phyloP scores from a whole-genome alignment of 2,888 invertebrate species.

The Trachelus troglodyta region DNA sequence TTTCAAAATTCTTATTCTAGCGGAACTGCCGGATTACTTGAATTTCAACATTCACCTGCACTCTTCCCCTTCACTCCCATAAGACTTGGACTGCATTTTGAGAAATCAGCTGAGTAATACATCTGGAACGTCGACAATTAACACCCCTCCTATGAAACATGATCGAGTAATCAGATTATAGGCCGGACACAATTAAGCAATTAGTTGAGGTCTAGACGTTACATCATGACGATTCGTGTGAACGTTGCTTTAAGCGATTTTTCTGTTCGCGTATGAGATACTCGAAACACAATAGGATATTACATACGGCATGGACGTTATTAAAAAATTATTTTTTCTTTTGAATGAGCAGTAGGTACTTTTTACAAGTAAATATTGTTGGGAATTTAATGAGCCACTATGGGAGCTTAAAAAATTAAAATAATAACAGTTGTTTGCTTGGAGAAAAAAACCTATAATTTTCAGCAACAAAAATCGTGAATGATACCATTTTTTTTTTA shows the following conservation, averaged over 20 bases:
- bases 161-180: constrained; percentile 3
- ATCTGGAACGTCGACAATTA: neutral
- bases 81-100: neutral
- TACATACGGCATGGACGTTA: neutral
- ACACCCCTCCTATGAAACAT: neutral
- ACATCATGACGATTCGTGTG: neutral
- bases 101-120: neutral
- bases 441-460: neutral
- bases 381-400: neutral
- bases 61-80: too few relatives aligned
- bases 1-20: neutral
- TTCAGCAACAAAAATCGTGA: neutral
- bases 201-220: neutral
- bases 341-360: neutral
- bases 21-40: neutral
- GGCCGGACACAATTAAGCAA: neutral
- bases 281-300: neutral
- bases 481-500: neutral
- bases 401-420: neutral
- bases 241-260: neutral
- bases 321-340: neutral
- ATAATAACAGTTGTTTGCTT: neutral
- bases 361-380: neutral
- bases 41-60: neutral
- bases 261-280: neutral